These are phyloP conservation scores for Larimichthys crocea DNA, from an alignment of 2,113 vertebrate genomes.

Conservation along the genomic window DNA sequence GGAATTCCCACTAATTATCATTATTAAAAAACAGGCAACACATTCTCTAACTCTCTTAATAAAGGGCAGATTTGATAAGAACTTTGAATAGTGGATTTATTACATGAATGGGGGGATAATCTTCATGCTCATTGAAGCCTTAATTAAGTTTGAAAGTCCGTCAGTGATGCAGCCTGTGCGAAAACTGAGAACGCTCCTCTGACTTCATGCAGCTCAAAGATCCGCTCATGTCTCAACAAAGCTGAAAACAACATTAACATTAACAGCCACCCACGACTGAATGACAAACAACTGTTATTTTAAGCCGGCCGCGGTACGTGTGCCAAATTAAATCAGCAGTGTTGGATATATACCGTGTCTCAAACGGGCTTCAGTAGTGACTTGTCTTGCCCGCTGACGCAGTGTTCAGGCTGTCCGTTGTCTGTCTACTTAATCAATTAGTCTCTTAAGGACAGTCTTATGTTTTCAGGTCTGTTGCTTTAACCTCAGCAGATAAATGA, in stretches of 20 bases:
- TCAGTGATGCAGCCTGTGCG: neutral
- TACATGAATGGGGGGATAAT: too few relatives aligned
- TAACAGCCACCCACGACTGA: neutral
- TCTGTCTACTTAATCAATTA: slow-evolving; percentile 25
- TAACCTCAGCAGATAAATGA: slow-evolving; percentile 24
- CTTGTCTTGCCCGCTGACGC: neutral
- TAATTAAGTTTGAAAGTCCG: neutral
- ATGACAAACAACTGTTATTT: neutral
- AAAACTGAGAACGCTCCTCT: too few relatives aligned
- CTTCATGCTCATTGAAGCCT: too few relatives aligned
- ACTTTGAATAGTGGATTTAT: neutral
- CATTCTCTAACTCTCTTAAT: neutral
- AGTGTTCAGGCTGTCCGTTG: neutral
- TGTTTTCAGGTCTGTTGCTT: slow-evolving; percentile 7
- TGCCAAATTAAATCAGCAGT: neutral
- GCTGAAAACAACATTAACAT: neutral
- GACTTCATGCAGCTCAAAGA: neutral
- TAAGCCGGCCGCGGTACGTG: neutral
- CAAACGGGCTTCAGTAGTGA: neutral
- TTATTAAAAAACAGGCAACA: neutral
- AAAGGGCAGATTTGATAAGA: neutral
- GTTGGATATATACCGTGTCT: neutral
- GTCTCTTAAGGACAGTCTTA: neutral
- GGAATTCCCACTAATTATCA: too few relatives aligned
- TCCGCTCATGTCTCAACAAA: neutral